Evolutionary conservation across 1,140 invertebrate species (phyloP), one percentile per base, ranked within the genome.

Genomic region (Drosophila mauritiana): DNA sequence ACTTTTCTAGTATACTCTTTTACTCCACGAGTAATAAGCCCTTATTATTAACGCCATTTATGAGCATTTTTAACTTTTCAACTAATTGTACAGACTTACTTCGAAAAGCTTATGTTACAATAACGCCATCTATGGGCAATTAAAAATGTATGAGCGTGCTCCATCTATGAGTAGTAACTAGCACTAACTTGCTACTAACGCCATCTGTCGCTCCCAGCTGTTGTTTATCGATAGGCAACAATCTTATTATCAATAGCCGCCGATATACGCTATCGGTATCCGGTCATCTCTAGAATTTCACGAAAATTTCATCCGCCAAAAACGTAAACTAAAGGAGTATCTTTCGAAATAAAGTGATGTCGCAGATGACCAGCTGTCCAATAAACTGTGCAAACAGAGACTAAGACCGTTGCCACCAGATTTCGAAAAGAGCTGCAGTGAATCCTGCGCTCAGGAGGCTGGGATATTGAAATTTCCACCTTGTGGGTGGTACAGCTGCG

Each of bases 251-350:
- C 37, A 11, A 39, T 4, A 4, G 37, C 8, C 17, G 27, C 13
- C 46, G 46, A 48, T 48, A 27, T 8, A 0, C 1, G 17, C 15
- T 8, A 45, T 63, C 46, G 57, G 48, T 25, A 25, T 12, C 17
- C 8, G 0, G 22, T 10, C 42, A 39, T 12, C 72, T 52, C 52
- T 74, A 74, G 58, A 31, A 31, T 31, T 31, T 31, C 31, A 31
- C 70, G 72, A 74, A 74, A 74, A 74, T 55, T 74, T 74, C 58
- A 74, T 74, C 58, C 67, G 69, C 67, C 43, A 63, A 82, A 64
- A 68, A 77, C 61, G 36, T 67, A 62, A 80, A 73, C 73, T 72
- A 57, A 74, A 53, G 39, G 39, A 43, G 52, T 72, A 31, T 45
- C 43, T 48, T 56, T 49, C 15, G 10, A 76, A 51, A 42, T 56